Evolutionary conservation across 2,888 invertebrate species (phyloP), one percentile per base, ranked within the genome.

Genomic region (Acanthopleura granulata): DNA sequence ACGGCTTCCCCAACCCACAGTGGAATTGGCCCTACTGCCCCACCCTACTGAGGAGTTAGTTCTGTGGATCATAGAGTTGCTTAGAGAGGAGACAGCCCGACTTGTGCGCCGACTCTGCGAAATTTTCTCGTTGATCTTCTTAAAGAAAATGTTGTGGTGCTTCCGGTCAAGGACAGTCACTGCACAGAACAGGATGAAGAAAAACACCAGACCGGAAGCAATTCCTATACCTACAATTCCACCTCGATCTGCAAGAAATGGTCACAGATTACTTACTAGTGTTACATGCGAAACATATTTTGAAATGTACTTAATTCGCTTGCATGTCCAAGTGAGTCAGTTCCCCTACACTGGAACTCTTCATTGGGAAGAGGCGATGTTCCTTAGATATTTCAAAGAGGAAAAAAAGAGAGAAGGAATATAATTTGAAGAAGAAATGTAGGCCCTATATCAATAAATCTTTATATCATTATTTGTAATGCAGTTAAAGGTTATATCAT

Each of bases 181-280:
- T 15, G 25, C 3, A 14, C 22, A 27, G 66, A 83, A 82, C 61
- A 84, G 79, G 14, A 71, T 70, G 14, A 80, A 50, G 50, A 83
- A 85, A 14, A 81, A 49, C 16, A 71, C 80, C n/a, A 79, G 57
- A 25, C 83, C 84, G 12, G 76, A 57, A 9, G 74, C 72, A 15
- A 79, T 78, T 12, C 84, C 83, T 18, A 83, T 77, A 14, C 75
- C 77, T 61, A 80, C 51, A 25, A 71, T 50, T 22, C 72, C 76
- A 29, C 30, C 29, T 14, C 73, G 61, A 27, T 51, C 81, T 81
- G 78, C 27, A 77, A 77, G 1, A 76, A 40, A 40, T 40, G 40
- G 40, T 40, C 9, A 40, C 40, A 40, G 40, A 6, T 61, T 50
- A 49, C 15, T 66, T 12, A 69, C n/a, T n/a, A n/a, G n/a, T n/a